These are phyloP conservation scores for Formica selysi DNA, from an alignment of 1,140 invertebrate genomes.

Conservation along the genomic window DNA sequence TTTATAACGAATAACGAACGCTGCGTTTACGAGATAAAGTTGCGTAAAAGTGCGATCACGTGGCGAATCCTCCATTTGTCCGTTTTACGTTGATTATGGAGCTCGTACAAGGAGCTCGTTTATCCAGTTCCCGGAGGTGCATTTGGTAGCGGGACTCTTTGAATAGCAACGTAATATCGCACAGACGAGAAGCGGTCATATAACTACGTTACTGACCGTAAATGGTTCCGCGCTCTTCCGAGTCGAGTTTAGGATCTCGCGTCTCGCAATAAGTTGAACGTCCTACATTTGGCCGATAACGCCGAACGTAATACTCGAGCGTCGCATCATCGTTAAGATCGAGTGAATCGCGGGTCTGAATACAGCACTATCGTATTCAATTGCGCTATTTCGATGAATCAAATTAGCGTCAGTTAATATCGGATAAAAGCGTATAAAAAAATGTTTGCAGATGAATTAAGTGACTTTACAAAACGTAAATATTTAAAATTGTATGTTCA, in stretches of 20 bases:
- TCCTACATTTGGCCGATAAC: conserved; percentile 33
- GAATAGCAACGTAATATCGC: conserved; percentile 47
- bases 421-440: background rate
- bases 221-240: conserved; percentile 41
- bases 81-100: conserved; percentile 42
- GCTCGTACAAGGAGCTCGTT: conserved; percentile 50
- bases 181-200: conserved; percentile 54
- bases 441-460: background rate
- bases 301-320: conserved; percentile 8
- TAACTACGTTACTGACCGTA: conserved; percentile 47
- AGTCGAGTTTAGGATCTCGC: conserved; percentile 32
- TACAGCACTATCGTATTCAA: background rate
- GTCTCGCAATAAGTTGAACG: conserved; percentile 34
- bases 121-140: conserved; percentile 33
- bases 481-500: background rate
- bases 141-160: conserved; percentile 41
- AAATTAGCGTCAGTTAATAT: background rate
- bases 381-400: background rate
- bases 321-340: background rate
- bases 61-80: conserved; percentile 20
- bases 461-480: background rate
- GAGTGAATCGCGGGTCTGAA: background rate
- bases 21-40: background rate
- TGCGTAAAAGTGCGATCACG: conserved; percentile 35
- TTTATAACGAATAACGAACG: conserved; percentile 7